phyloP scores from a whole-genome alignment of 2,797 vertebrate genomes.

The Micropoecilia bifurca region DNA sequence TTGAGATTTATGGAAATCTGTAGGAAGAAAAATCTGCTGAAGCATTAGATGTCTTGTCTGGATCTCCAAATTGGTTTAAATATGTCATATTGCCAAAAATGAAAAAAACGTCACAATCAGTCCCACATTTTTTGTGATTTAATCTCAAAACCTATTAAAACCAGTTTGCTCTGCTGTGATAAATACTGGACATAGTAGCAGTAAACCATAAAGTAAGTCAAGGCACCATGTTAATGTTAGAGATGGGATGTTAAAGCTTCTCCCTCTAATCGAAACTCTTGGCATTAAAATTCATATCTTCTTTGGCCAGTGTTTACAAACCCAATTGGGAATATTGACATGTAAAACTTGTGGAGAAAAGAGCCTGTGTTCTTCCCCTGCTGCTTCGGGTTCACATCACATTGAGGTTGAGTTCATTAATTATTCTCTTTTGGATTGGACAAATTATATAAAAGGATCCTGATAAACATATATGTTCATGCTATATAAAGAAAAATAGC shows the following conservation, averaged over 20 bases:
- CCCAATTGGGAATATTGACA: background rate
- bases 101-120: background rate
- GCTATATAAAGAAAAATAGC: background rate
- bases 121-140: conserved; percentile 15
- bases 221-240: conserved; percentile 16
- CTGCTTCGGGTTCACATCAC: background rate
- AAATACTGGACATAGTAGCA: conserved; percentile 13
- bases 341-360: background rate
- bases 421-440: background rate
- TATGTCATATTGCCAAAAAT: conserved; percentile 8
- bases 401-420: background rate
- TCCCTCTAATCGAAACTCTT: background rate
- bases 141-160: conserved; percentile 22
- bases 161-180: conserved; percentile 27
- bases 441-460: background rate
- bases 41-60: conserved; percentile 22
- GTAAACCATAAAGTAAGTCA: conserved; percentile 23
- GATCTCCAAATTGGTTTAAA: conserved; percentile 34
- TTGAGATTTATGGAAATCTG: conserved; percentile 30
- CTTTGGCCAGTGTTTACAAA: background rate
- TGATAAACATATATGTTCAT: background rate
- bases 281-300: conserved; percentile 3
- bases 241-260: conserved; percentile 9
- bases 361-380: background rate
- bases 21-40: background rate